Evolutionary conservation across 2,888 invertebrate species (phyloP), one percentile per base, ranked within the genome.

Genomic region (Nowickia ferox): DNA sequence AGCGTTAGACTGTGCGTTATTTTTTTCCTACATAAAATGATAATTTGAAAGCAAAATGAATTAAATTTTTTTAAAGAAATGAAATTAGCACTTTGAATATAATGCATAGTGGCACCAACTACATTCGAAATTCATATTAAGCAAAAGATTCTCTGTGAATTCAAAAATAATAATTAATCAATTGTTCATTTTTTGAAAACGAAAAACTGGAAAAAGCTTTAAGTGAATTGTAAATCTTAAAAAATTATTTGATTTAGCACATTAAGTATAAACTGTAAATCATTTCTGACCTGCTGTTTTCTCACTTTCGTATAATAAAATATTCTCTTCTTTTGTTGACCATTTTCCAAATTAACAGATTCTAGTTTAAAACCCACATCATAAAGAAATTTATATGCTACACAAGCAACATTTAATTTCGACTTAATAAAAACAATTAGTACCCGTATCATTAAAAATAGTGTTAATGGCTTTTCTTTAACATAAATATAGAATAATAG

Each of bases 341-440:
- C 11, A 59, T 71, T 53, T 46, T 57, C 3, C 44, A n/a, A 46
- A 59, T 72, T 72, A 72, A 71, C n/a, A 57, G 10, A 55, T 57
- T 57, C 30, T 57, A 30, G 48, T 59, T 30, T 46, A 71, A 57
- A 71, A 19, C 9, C 22, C n/a, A 42, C 42, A 22, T 9, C 13
- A 46, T 10, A 65, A 22, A 22, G 2, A 65, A 30, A 65, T 30
- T 65, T 9, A 9, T 65, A 30, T 42, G 6, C 13, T 17, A 48
- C 15, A 1, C 30, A 51, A 61, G 9, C 3, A 61, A 17, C n/a
- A 19, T 11, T 51, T 17, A 30, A 69, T 22, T 65, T 65, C 15
- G n/a, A 46, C 15, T 13, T 9, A 42, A 42, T 69, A 55, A 69
- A n/a, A 55, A 55, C 53, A 69, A 69, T 69, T 55, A 53, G 22